phyloP scores from a whole-genome alignment of 2,888 invertebrate genomes.

The Hermaeophaga mercurialis region DNA sequence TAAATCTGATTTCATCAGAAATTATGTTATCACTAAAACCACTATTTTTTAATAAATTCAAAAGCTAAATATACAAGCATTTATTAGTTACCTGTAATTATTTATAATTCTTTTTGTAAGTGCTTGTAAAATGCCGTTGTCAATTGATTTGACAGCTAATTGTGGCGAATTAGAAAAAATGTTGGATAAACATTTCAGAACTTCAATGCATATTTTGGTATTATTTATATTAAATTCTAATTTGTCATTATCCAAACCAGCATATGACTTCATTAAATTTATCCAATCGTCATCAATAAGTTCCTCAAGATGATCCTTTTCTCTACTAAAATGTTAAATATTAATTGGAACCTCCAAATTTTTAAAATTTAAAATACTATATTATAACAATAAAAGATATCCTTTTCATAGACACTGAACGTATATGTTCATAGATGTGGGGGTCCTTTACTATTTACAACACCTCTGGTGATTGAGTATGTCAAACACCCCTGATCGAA shows the following conservation, averaged over 20 bases:
- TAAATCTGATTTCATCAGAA: slow-evolving; percentile 77
- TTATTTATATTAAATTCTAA: slow-evolving; percentile 56
- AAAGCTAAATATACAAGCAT: too few relatives aligned
- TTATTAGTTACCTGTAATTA: too few relatives aligned
- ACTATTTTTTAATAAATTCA: background rate
- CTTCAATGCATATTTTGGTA: slow-evolving; percentile 72
- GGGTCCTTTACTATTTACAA: too few relatives aligned
- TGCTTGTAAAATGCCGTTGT: slow-evolving; percentile 71
- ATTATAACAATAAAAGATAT: too few relatives aligned
- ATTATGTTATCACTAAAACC: slow-evolving; percentile 63
- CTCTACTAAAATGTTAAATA: slow-evolving; percentile 72
- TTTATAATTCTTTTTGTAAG: slow-evolving; percentile 73
- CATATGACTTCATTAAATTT: slow-evolving; percentile 68
- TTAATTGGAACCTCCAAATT: too few relatives aligned
- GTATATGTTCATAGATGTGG: too few relatives aligned
- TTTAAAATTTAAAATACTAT: too few relatives aligned
- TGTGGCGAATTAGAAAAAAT: slow-evolving; percentile 77
- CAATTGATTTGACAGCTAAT: slow-evolving; percentile 65
- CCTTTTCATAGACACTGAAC: too few relatives aligned
- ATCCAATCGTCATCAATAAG: slow-evolving; percentile 73
- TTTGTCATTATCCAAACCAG: slow-evolving; percentile 62
- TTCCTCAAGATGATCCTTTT: slow-evolving; percentile 73
- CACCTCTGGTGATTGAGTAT: too few relatives aligned
- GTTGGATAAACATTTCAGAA: slow-evolving; percentile 88
- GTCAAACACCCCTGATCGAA: too few relatives aligned